Evolutionary conservation across 2,113 vertebrate species (phyloP).

Genomic region (Cynocephalus volans): DNA sequence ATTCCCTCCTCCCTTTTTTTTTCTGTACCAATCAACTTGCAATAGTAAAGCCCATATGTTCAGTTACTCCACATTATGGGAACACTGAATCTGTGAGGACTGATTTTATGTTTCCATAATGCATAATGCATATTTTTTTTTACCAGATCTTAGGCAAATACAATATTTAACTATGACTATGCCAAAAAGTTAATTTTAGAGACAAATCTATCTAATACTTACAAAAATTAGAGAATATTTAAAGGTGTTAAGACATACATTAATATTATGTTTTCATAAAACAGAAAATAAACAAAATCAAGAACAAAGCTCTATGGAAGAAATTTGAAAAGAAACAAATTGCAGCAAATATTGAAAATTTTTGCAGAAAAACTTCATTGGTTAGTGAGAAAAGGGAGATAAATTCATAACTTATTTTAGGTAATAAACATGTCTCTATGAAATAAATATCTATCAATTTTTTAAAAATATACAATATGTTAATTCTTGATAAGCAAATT

Average conservation of each 20-base stretch:
- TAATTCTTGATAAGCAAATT: background rate
- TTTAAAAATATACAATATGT: background rate
- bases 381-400: background rate
- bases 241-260: background rate
- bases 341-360: background rate
- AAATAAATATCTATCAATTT: background rate
- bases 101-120: background rate
- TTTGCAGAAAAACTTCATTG: background rate
- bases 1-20: background rate
- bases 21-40: background rate
- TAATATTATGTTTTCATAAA: background rate
- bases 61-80: background rate
- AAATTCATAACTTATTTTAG: background rate
- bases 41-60: background rate
- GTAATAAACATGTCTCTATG: background rate
- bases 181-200: constrained; percentile 34
- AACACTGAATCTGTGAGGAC: background rate
- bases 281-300: background rate
- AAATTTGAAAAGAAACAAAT: background rate
- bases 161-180: background rate
- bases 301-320: background rate
- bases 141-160: background rate
- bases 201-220: background rate
- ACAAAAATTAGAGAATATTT: background rate
- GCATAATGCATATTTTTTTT: constrained; percentile 31